Percentiles rank a stretch among this genome's conserved stretches.
Evolutionary conservation across 2,113 vertebrate genomes (phyloP).

Genomic region (Mormoops blainvillei): DNA sequence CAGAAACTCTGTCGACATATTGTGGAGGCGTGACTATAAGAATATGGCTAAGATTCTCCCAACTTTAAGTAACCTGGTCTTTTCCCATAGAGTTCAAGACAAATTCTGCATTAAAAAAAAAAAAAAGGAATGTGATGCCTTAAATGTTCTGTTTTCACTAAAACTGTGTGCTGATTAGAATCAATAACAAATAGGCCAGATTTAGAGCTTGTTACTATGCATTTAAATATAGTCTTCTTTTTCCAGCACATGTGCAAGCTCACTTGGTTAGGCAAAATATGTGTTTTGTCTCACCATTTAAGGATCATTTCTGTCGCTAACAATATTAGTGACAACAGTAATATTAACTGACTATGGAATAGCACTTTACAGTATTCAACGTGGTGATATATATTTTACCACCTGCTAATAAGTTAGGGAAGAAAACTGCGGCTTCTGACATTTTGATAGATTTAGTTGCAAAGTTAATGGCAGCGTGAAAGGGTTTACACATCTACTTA

Average conservation of each 20-base stretch:
- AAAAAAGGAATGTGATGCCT: neutral
- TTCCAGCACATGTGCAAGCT: neutral
- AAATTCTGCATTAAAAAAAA: neutral
- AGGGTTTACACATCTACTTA: neutral
- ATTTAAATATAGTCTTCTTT: neutral
- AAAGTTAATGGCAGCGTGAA: neutral
- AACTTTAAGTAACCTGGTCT: neutral
- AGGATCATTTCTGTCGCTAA: neutral
- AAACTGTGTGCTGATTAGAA: neutral
- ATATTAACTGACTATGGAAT: neutral
- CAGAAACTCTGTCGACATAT: neutral
- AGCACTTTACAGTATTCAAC: neutral
- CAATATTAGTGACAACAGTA: neutral
- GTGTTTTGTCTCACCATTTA: neutral
- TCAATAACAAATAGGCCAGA: neutral
- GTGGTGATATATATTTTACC: neutral
- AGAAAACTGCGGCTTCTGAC: slow-evolving; percentile 22
- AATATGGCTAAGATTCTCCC: neutral
- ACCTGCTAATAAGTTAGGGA: slow-evolving; percentile 2
- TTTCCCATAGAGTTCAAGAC: neutral
- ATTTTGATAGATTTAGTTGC: slow-evolving; percentile 7
- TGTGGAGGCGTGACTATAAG: neutral
- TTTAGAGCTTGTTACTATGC: neutral
- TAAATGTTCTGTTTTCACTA: neutral
- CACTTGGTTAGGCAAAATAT: neutral